These are phyloP conservation scores for Anagrus nilaparvatae DNA, from an alignment of 1,140 invertebrate species.

Conservation along the genomic window DNA sequence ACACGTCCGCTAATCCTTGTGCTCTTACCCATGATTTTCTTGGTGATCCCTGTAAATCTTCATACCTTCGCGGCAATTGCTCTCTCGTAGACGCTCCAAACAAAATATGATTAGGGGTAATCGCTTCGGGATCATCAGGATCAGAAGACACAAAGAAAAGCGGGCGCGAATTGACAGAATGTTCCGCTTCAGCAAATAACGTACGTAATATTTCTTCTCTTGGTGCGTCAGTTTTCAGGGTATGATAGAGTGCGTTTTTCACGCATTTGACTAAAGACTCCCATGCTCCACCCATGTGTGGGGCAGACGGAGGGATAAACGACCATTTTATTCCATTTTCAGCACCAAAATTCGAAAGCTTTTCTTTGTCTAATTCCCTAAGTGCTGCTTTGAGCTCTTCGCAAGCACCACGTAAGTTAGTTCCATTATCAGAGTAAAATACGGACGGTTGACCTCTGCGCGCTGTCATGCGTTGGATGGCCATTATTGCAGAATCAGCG, in stretches of 20 bases:
- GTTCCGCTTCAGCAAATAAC: not conserved
- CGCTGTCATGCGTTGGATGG: conserved; percentile 19
- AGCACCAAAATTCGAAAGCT: not conserved
- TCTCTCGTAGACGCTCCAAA: conserved; percentile 7
- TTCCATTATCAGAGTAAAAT: conserved; percentile 23
- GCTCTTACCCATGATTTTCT: conserved; percentile 11
- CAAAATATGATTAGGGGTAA: conserved; percentile 29
- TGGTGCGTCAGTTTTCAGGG: not conserved
- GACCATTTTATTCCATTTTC: not conserved
- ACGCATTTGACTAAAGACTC: conserved; percentile 7
- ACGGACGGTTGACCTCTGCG: conserved; percentile 11
- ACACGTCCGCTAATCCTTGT: conserved; percentile 18
- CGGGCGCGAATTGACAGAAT: conserved; percentile 15
- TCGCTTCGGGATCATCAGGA: conserved; percentile 17
- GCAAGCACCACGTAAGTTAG: conserved; percentile 25
- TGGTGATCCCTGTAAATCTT: not conserved
- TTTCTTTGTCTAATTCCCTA: conserved; percentile 8
- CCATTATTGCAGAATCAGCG: conserved; percentile 19
- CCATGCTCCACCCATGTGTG: conserved; percentile 1
- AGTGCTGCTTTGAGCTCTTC: conserved; percentile 16
- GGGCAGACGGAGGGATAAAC: not conserved
- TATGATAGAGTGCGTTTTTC: not conserved
- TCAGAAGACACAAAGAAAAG: conserved; percentile 24
- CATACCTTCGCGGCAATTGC: not conserved
- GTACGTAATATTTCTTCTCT: not conserved